Conservation (phyloP, 2,888 invertebrate genomes). For the Xestoiulus laeticollis region DNA sequence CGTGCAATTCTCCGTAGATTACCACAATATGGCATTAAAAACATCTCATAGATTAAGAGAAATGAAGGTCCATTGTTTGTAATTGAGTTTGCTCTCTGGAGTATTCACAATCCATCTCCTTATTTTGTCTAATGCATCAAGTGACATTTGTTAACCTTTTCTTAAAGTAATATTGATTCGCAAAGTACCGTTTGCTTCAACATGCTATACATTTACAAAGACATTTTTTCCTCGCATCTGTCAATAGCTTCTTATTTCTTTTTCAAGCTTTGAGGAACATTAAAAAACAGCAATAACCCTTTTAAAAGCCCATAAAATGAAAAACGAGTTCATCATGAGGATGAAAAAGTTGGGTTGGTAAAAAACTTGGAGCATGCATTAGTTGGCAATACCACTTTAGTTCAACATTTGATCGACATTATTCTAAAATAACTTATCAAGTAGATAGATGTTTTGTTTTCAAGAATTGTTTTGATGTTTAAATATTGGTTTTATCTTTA, state of each 20-base stretch:
- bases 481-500: no score
- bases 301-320: not conserved
- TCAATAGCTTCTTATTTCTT: not conserved
- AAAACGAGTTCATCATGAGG: not conserved
- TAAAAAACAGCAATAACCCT: not conserved
- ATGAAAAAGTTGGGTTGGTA: not conserved
- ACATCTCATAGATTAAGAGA: not conserved
- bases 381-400: not conserved
- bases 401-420: not conserved
- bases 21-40: not conserved
- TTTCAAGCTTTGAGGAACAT: not conserved
- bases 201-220: not conserved
- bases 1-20: not conserved
- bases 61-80: not conserved
- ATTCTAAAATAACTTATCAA: not conserved
- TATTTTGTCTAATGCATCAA: not conserved
- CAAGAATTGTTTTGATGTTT: no score
- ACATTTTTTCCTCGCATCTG: not conserved
- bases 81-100: constrained; percentile 13
- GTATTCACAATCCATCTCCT: not conserved
- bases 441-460: not conserved
- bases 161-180: not conserved
- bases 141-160: not conserved
- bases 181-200: not conserved
- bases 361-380: not conserved